These are phyloP conservation scores for Echiichthys vipera DNA, from an alignment of 2,797 vertebrate genomes.

Conservation along the genomic window DNA sequence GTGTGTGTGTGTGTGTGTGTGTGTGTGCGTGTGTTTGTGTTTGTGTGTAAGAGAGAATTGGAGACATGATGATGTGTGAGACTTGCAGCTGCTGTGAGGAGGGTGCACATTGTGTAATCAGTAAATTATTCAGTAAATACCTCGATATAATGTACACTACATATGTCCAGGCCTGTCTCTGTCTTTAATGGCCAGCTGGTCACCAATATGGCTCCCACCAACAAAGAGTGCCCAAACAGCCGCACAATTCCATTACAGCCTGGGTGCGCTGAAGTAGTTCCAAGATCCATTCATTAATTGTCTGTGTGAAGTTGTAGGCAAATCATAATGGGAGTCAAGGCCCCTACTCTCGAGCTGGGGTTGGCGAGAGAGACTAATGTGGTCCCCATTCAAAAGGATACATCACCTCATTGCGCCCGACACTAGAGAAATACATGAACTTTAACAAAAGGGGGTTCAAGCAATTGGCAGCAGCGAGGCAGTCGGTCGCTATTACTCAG, in stretches of 20 bases:
- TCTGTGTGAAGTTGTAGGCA: slow-evolving; percentile 85
- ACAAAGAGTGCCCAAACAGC: slow-evolving; percentile 82
- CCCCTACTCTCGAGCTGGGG: slow-evolving; percentile 70
- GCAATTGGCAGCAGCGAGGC: slow-evolving; percentile 84
- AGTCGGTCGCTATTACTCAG: slow-evolving; percentile 84
- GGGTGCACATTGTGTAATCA: slow-evolving; percentile 79
- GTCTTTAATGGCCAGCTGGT: slow-evolving; percentile 89
- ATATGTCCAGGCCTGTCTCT: slow-evolving; percentile 85
- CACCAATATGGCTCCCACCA: slow-evolving; percentile 86
- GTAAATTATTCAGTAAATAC: slow-evolving; percentile 90
- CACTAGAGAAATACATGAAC: slow-evolving; percentile 86
- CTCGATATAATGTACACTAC: slow-evolving; percentile 87
- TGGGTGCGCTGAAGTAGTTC: slow-evolving; percentile 79
- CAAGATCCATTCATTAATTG: slow-evolving; percentile 87
- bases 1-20: slow-evolving; percentile 29
- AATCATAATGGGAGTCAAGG: slow-evolving; percentile 84
- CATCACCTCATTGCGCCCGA: slow-evolving; percentile 83
- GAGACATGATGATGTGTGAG: slow-evolving; percentile 76
- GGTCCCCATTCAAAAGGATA: slow-evolving; percentile 83
- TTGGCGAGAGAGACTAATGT: slow-evolving; percentile 81
- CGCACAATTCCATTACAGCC: slow-evolving; percentile 83
- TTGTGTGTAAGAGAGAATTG: slow-evolving; percentile 46
- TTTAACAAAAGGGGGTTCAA: slow-evolving; percentile 87
- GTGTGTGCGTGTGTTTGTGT: slow-evolving; percentile 11
- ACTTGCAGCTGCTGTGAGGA: slow-evolving; percentile 80